A percentile compares a stretch with the other conserved stretches of the same genome.
Evolutionary conservation across 1,140 invertebrate species (phyloP).

Genomic region (Aphaenogaster floridana): DNA sequence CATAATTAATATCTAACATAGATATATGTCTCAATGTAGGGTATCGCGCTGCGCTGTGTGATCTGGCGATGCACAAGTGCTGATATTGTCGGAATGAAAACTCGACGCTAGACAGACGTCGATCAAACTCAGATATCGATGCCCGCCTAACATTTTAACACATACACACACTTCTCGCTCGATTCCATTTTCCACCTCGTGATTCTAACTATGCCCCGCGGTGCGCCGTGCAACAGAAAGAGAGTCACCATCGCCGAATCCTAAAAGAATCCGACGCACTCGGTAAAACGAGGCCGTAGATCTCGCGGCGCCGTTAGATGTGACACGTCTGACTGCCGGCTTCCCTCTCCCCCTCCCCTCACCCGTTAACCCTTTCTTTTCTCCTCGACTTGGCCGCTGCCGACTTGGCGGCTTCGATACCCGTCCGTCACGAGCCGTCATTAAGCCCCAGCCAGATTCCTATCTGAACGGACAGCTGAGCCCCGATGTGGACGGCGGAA

Average conservation of each 20-base stretch:
- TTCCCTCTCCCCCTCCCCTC: constrained; percentile 60
- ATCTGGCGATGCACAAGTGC: not conserved
- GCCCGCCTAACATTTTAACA: not conserved
- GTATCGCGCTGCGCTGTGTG: not conserved
- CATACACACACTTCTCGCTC: not conserved
- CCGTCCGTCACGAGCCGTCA: constrained; percentile 83
- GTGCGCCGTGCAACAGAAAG: not conserved
- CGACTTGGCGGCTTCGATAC: constrained; percentile 78
- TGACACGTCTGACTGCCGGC: constrained; percentile 73
- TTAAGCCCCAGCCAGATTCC: constrained; percentile 82
- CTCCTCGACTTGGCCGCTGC: constrained; percentile 64
- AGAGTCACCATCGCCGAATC: constrained; percentile 67
- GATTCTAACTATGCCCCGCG: not conserved
- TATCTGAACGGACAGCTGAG: constrained; percentile 81
- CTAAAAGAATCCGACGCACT: constrained; percentile 77
- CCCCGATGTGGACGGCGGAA: constrained; percentile 70
- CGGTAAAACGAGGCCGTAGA: constrained; percentile 80
- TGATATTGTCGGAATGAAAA: constrained; percentile 11
- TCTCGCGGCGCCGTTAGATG: constrained; percentile 83
- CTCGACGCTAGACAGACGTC: not conserved
- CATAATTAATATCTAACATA: constrained; percentile 31
- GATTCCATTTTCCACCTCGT: constrained; percentile 9
- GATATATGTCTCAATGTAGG: not conserved
- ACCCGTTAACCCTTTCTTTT: constrained; percentile 68
- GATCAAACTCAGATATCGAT: constrained; percentile 21